phyloP scores from a whole-genome alignment of 2,888 invertebrate genomes.

The Carterocephalus palaemon region DNA sequence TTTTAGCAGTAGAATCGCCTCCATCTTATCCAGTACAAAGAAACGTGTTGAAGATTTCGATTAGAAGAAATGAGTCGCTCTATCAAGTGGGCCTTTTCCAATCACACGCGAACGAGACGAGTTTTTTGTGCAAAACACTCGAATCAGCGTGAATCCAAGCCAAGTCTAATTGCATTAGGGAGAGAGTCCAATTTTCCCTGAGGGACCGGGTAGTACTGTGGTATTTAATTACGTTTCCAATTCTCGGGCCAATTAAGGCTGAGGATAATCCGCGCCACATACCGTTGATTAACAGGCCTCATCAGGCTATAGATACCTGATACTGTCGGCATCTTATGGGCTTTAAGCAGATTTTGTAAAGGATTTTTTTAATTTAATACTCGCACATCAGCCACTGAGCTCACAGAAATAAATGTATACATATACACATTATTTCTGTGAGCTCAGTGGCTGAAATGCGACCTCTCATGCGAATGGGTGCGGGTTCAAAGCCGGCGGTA shows the following conservation, averaged over 20 bases:
- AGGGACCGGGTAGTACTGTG: background rate
- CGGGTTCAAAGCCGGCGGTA: too few species aligned
- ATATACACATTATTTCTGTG: too few species aligned
- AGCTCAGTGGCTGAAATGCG: too few species aligned
- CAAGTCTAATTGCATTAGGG: background rate
- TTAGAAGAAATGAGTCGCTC: constrained; percentile 6
- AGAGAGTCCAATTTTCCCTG: constrained; percentile 4
- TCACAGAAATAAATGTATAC: too few species aligned
- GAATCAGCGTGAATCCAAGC: background rate
- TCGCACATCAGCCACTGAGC: too few species aligned
- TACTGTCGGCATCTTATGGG: background rate
- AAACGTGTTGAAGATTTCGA: constrained; percentile 8
- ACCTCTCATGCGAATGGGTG: too few species aligned
- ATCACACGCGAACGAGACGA: background rate
- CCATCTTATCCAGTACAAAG: too few species aligned
- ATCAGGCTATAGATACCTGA: constrained; percentile 6
- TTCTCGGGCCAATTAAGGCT: constrained; percentile 28
- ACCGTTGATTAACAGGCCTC: constrained; percentile 13
- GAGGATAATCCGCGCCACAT: constrained; percentile 18
- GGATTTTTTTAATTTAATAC: too few species aligned
- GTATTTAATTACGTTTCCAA: constrained; percentile 29
- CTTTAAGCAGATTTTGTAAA: too few species aligned
- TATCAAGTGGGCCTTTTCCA: constrained; percentile 3
- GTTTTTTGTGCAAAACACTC: background rate
- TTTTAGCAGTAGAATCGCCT: too few species aligned